Percentiles rank a stretch among this genome's conserved stretches.
Conservation (phyloP, 2,113 vertebrate species). For the Stegostoma tigrinum region DNA sequence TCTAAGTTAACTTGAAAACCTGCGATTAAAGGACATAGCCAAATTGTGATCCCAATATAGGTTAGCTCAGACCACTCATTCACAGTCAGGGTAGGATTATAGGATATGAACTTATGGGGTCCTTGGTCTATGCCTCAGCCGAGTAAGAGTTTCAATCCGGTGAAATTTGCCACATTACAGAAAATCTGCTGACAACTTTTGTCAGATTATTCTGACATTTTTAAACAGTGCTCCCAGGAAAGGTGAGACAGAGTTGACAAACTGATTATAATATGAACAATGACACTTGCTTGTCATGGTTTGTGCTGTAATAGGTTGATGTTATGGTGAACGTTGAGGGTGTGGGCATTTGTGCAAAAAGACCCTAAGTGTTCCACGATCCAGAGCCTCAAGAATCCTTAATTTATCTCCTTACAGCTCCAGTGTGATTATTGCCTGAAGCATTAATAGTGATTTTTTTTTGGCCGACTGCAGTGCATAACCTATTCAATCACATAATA, state of each 20-base stretch:
- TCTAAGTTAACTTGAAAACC: not conserved
- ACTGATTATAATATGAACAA: not conserved
- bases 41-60: not conserved
- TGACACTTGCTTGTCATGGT: not conserved
- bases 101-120: not conserved
- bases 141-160: not conserved
- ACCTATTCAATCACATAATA: conserved; percentile 26
- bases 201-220: not conserved
- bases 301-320: not conserved
- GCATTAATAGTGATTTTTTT: conserved; percentile 11
- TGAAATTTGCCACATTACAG: not conserved
- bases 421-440: not conserved
- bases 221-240: not conserved
- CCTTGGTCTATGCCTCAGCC: not conserved
- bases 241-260: not conserved
- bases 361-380: not conserved
- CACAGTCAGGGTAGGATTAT: not conserved
- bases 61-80: not conserved
- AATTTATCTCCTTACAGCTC: not conserved
- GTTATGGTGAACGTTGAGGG: not conserved
- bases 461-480: conserved; percentile 2
- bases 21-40: not conserved
- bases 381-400: not conserved
- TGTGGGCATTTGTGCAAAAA: not conserved
- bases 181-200: not conserved